Conservation (phyloP, 1,140 invertebrate genomes). For the Drosophila ogumai region DNA sequence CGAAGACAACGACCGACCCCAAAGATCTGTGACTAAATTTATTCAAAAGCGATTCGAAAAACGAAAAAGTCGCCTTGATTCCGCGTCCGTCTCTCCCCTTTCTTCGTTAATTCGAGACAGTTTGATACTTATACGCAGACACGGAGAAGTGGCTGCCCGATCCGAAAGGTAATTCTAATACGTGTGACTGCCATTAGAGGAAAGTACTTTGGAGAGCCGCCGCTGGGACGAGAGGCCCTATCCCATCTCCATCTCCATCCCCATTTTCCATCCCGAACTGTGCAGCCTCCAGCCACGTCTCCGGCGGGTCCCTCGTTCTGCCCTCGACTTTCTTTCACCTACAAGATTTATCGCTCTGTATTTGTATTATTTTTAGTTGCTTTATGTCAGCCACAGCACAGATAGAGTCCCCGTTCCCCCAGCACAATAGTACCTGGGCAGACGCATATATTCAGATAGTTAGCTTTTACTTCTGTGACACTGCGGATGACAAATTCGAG, state of each 20-base stretch:
- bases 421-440: slow-evolving; percentile 34
- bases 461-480: slow-evolving; percentile 38
- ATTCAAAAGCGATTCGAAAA: slow-evolving; percentile 79
- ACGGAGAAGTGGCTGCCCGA: slow-evolving; percentile 43
- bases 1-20: slow-evolving; percentile 62
- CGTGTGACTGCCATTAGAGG: slow-evolving; percentile 77
- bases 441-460: slow-evolving; percentile 29
- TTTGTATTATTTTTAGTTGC: slow-evolving; percentile 84
- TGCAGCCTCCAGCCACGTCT: slow-evolving; percentile 42
- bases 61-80: slow-evolving; percentile 65
- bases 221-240: slow-evolving; percentile 7
- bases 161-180: slow-evolving; percentile 62
- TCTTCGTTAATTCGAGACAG: slow-evolving; percentile 65
- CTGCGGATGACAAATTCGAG: slow-evolving; percentile 26
- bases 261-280: slow-evolving; percentile 8
- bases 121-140: slow-evolving; percentile 46
- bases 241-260: slow-evolving; percentile 18
- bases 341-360: slow-evolving; percentile 83
- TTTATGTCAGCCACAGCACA: slow-evolving; percentile 73
- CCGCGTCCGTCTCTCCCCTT: slow-evolving; percentile 59
- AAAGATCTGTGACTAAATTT: slow-evolving; percentile 81
- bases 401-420: slow-evolving; percentile 30
- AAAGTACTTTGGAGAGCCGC: slow-evolving; percentile 73
- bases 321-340: slow-evolving; percentile 76
- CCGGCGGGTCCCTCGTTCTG: slow-evolving; percentile 16